phyloP scores from a whole-genome alignment of 2,888 invertebrate species.

The Brachypalpus laphriformis region DNA sequence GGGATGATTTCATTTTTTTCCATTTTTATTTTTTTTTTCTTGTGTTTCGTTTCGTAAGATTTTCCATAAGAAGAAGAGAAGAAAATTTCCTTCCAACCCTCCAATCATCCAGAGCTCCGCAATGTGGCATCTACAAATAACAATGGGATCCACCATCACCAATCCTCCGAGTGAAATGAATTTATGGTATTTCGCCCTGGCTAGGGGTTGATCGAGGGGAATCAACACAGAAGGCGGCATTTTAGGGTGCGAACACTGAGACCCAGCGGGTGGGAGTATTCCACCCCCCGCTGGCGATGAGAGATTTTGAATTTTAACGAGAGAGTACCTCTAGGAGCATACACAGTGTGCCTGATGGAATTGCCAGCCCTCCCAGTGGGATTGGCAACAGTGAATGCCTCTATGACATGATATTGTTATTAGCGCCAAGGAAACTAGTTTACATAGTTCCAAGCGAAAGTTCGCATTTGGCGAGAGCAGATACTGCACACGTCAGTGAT shows the following conservation, averaged over 20 bases:
- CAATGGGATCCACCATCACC: neutral
- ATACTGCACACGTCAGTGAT: neutral
- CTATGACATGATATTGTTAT: slow-evolving; percentile 55
- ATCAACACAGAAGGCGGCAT: neutral
- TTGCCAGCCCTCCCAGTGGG: neutral
- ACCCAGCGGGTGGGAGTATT: neutral
- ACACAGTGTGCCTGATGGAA: neutral
- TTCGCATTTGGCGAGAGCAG: neutral
- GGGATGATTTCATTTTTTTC: slow-evolving; percentile 15
- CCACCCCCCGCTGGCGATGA: slow-evolving; percentile 2
- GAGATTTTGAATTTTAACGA: slow-evolving; percentile 43
- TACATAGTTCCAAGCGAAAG: slow-evolving; percentile 6
- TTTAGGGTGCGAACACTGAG: neutral
- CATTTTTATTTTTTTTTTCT: neutral
- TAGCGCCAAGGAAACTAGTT: slow-evolving; percentile 51
- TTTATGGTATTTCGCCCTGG: slow-evolving; percentile 25
- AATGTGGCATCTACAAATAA: slow-evolving; percentile 2
- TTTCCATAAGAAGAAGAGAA: neutral
- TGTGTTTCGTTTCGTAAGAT: no score
- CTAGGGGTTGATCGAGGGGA: neutral
- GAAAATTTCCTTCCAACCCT: neutral
- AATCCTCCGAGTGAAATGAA: slow-evolving; percentile 10
- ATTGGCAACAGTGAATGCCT: neutral
- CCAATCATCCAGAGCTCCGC: neutral
- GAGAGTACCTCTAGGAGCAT: slow-evolving; percentile 6